Conservation (phyloP, 2,113 vertebrate genomes). For the Calyptommatus sinebrachiatus region DNA sequence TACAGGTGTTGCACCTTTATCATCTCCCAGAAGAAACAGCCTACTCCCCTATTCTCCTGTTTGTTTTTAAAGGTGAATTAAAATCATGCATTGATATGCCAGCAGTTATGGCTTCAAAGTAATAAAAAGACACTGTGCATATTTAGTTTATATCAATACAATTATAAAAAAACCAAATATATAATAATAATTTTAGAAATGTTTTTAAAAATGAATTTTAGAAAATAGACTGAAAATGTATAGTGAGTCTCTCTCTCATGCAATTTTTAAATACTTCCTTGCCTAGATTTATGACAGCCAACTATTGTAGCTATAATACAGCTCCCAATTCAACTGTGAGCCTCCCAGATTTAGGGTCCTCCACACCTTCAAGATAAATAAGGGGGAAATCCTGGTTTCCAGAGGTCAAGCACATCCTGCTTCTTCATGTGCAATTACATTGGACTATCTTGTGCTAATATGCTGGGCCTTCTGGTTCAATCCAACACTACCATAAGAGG, state of each 20-base stretch:
- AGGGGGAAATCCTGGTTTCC: no score
- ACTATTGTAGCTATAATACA: no score
- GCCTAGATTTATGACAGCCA: neutral
- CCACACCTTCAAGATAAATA: no score
- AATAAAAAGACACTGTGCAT: neutral
- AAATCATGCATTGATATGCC: neutral
- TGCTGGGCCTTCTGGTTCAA: no score
- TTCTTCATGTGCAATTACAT: no score
- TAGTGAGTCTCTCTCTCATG: neutral
- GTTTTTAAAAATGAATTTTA: no score
- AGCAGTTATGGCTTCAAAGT: neutral
- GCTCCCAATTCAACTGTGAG: no score
- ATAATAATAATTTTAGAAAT: neutral
- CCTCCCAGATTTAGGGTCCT: no score
- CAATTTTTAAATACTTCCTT: neutral
- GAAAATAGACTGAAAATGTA: neutral
- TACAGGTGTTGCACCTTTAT: neutral
- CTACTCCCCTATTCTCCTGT: no score
- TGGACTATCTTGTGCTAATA: no score
- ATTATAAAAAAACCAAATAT: neutral
- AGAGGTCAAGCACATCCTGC: no score
- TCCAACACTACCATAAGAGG: no score
- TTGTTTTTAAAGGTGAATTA: neutral
- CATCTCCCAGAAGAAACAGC: neutral
- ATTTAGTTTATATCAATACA: neutral